Base-by-base conservation (phyloP, 2,797 vertebrate species). In the Yasuhikotakia modesta region DNA sequence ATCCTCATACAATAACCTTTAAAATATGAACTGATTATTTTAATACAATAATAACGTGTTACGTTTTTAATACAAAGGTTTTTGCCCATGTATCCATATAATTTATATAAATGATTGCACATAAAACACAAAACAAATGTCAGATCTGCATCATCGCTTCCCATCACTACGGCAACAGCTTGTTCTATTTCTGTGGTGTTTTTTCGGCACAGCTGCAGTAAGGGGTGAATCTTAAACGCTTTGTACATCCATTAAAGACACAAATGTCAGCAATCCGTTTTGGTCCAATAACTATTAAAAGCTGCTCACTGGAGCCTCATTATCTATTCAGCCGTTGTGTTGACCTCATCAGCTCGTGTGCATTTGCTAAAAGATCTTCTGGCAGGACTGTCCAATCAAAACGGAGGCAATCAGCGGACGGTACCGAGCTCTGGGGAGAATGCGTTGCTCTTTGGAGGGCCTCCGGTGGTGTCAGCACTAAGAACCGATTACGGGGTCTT, bases 341-440 rank as follows among this genome's bases (percentile, higher is more conserved):
- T 46, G 73, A 76, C 45, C 46, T 64, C 45, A 72, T 78, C 67
- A 65, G 32, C 17, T 24, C 60, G 30, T 24, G 61, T 66, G 70
- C 30, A 57, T 73, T 55, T 45, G 27, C 70, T 67, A 72, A 73
- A 66, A 65, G 77, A 50, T 57, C 57, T 53, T 11, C 64, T 72
- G 60, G 67, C 77, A 71, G 32, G 35, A 60, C 35, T 11, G n/a
- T 39, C n/a, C n/a, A n/a, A 16, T 57, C 17, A 39, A 60, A 58
- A 60, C 3, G 35, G 16, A 16, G 46, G 46, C 17, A 64, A 68
- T 76, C 58, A 76, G 64, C 21, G 73, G 73, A 5, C 50, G 14
- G 60, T 65, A 17, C 19, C 50, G 13, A 39, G 39, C 73, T 75
- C 48, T n/a, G 55, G 48, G 32, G 73, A 67, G 17, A 57, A 11